Percentiles rank a stretch among this genome's conserved stretches.
phyloP scores from a whole-genome alignment of 2,113 vertebrate genomes.

The Oryzias javanicus region DNA sequence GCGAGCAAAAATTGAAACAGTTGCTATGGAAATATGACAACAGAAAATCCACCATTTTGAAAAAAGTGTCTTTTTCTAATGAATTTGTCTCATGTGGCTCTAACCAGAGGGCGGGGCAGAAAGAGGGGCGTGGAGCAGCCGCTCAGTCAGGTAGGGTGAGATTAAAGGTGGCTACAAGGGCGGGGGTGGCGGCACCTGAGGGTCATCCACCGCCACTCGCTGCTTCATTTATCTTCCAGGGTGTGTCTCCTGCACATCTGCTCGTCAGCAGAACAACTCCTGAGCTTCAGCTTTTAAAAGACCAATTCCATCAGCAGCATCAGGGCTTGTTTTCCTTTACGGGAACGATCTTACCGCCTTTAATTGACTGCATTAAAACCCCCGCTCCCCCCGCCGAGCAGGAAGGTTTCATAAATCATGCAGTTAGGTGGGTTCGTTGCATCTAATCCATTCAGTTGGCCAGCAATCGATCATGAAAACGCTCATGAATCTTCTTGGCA shows the following conservation, averaged over 20 bases:
- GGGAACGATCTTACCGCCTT: constrained; percentile 72
- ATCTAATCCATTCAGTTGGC: constrained; percentile 64
- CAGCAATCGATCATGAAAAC: constrained; percentile 74
- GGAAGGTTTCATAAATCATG: constrained; percentile 72
- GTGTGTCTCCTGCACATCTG: background rate
- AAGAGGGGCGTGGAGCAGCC: too few relatives aligned
- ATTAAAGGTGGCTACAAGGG: too few relatives aligned
- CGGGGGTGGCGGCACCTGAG: too few relatives aligned
- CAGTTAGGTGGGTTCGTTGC: constrained; percentile 61
- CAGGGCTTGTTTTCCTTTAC: constrained; percentile 61
- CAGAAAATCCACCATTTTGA: too few relatives aligned
- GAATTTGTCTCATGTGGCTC: too few relatives aligned
- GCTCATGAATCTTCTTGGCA: constrained; percentile 75
- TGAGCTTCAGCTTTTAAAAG: constrained; percentile 14
- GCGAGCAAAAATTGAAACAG: too few relatives aligned
- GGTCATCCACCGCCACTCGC: background rate
- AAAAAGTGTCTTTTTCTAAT: too few relatives aligned
- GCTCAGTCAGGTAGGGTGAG: too few relatives aligned
- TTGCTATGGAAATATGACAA: too few relatives aligned
- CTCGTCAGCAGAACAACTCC: constrained; percentile 12
- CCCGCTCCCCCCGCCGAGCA: constrained; percentile 54
- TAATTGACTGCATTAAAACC: constrained; percentile 78
- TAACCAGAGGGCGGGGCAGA: too few relatives aligned
- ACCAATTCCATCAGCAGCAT: constrained; percentile 7
- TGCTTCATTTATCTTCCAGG: background rate